These are phyloP conservation scores for Ceraclea dissimilis DNA, from an alignment of 2,888 invertebrate species.

Conservation along the genomic window DNA sequence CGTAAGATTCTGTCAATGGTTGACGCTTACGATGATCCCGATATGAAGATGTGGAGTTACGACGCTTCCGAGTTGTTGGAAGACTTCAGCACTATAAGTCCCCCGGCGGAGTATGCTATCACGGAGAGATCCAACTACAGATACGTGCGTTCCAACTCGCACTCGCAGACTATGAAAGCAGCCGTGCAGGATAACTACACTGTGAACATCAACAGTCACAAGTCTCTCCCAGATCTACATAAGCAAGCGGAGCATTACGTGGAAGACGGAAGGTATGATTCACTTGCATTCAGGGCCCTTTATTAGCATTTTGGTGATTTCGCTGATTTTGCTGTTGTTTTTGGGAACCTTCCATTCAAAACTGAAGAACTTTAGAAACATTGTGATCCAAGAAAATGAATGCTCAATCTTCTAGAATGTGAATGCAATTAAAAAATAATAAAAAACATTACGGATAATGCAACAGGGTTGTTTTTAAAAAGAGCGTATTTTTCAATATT, in stretches of 20 bases:
- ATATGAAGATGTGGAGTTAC: slow-evolving; percentile 7
- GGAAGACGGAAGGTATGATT: slow-evolving; percentile 19
- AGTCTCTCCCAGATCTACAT: slow-evolving; percentile 74
- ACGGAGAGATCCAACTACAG: slow-evolving; percentile 30
- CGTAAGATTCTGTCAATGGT: slow-evolving; percentile 23
- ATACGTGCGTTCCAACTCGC: slow-evolving; percentile 53
- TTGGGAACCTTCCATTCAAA: no score
- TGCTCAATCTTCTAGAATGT: no score
- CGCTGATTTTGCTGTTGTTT: no score
- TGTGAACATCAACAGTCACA: slow-evolving; percentile 63
- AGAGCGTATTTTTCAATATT: no score
- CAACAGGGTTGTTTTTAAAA: no score
- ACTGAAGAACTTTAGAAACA: no score
- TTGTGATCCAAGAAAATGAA: no score
- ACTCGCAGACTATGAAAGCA: slow-evolving; percentile 47
- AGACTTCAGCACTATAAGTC: slow-evolving; percentile 55
- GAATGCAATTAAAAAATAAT: no score
- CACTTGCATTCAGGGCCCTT: neutral
- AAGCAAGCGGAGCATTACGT: slow-evolving; percentile 48
- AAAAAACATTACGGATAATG: no score
- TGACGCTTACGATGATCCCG: slow-evolving; percentile 27
- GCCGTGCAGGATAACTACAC: slow-evolving; percentile 40
- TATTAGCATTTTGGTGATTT: neutral
- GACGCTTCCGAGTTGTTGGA: slow-evolving; percentile 36
- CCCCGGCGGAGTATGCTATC: slow-evolving; percentile 62